These are phyloP conservation scores for Apeltes quadracus DNA, from an alignment of 2,113 vertebrate genomes.

Conservation along the genomic window DNA sequence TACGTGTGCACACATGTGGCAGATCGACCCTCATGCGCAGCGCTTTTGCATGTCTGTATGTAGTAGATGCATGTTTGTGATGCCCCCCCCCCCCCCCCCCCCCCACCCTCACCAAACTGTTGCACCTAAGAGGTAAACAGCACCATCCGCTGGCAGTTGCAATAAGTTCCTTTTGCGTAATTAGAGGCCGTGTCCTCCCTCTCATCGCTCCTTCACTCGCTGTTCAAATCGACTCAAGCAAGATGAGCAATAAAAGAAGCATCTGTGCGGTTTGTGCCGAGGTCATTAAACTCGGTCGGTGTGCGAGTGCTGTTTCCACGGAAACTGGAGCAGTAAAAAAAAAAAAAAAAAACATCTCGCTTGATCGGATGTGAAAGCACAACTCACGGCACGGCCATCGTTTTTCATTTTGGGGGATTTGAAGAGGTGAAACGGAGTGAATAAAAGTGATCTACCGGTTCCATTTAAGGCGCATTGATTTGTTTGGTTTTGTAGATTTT, in stretches of 20 bases:
- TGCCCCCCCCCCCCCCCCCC: no score
- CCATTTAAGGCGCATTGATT: background rate
- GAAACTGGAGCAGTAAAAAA: slow-evolving; percentile 15
- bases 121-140: slow-evolving; percentile 52
- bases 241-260: slow-evolving; percentile 18
- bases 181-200: background rate
- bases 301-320: slow-evolving; percentile 44
- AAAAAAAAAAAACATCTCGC: slow-evolving; percentile 4
- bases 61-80: background rate
- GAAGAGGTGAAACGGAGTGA: background rate
- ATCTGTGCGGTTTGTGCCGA: background rate
- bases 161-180: background rate
- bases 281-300: slow-evolving; percentile 28
- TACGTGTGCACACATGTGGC: background rate
- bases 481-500: background rate
- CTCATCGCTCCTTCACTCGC: background rate
- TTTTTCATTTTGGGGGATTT: background rate
- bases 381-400: background rate
- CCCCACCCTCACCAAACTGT: slow-evolving; percentile 12
- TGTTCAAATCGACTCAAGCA: slow-evolving; percentile 1
- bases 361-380: slow-evolving; percentile 15
- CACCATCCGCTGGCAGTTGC: slow-evolving; percentile 63
- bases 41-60: background rate
- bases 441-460: background rate
- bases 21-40: no score